Percentiles rank a stretch among this genome's conserved stretches.
phyloP scores from a whole-genome alignment of 1,140 invertebrate genomes.

The Drosophila fuyamai region DNA sequence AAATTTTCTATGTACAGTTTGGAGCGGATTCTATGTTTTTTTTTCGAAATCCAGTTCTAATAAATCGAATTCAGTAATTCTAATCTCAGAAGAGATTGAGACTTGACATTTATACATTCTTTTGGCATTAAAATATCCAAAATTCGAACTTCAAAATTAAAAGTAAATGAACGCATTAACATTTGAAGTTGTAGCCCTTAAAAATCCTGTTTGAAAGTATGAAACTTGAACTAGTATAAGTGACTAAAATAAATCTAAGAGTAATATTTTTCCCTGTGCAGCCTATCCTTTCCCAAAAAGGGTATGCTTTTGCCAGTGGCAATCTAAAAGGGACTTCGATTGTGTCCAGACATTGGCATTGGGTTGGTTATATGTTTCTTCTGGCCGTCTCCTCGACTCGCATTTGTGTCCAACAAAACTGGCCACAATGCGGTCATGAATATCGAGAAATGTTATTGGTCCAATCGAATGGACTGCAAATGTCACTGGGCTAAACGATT shows the following conservation, averaged over 20 bases:
- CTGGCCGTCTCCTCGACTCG: slow-evolving; percentile 1
- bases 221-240: too few relatives aligned
- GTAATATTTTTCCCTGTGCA: slow-evolving; percentile 20
- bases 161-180: too few relatives aligned
- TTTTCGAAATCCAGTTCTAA: too few relatives aligned
- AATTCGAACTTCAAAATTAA: too few relatives aligned
- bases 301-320: not conserved
- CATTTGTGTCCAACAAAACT: slow-evolving; percentile 11
- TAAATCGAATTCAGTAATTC: too few relatives aligned
- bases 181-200: too few relatives aligned
- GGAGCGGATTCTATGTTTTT: not conserved
- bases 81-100: too few relatives aligned
- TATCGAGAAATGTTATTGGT: slow-evolving; percentile 23
- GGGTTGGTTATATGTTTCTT: slow-evolving; percentile 26
- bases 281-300: not conserved
- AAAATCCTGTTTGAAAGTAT: too few relatives aligned
- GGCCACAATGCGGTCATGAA: slow-evolving; percentile 32
- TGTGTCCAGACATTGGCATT: slow-evolving; percentile 42
- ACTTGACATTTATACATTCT: too few relatives aligned
- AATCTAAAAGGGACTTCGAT: slow-evolving; percentile 17
- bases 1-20: not conserved
- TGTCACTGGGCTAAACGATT: slow-evolving; percentile 4
- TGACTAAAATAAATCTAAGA: slow-evolving; percentile 2
- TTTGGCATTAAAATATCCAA: too few relatives aligned
- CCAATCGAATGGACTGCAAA: slow-evolving; percentile 33